Percentiles rank a stretch among this genome's conserved stretches.
Evolutionary conservation across 2,797 vertebrate species (phyloP).

Genomic region (Macropodus opercularis): DNA sequence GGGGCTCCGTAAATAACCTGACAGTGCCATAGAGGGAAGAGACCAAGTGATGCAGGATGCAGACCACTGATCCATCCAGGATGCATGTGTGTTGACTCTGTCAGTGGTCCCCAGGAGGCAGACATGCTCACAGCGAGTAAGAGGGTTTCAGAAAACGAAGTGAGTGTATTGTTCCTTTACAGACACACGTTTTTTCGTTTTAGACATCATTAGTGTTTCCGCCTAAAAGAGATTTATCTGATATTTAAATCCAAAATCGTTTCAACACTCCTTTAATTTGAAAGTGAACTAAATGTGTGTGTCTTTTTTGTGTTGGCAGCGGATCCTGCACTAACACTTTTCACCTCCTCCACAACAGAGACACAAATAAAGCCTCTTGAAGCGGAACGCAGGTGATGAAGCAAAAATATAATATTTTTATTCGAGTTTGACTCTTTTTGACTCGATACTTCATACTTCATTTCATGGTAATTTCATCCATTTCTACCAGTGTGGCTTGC

Average conservation of each 20-base stretch:
- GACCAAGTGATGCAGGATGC: constrained; percentile 11
- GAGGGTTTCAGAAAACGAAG: too few species aligned
- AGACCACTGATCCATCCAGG: constrained; percentile 16
- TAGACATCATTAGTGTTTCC: too few species aligned
- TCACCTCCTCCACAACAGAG: neutral
- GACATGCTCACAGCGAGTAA: constrained; percentile 18
- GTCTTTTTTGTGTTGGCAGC: neutral
- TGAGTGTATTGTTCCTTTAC: too few species aligned
- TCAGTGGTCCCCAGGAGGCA: constrained; percentile 17
- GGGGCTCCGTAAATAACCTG: constrained; percentile 6
- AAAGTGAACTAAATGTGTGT: neutral
- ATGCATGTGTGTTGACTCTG: constrained; percentile 11
- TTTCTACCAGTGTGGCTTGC: constrained; percentile 17
- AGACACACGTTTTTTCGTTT: too few species aligned
- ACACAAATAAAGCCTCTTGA: neutral
- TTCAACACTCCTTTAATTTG: too few species aligned
- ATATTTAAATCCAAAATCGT: too few species aligned
- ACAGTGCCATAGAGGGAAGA: constrained; percentile 11
- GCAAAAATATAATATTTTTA: neutral
- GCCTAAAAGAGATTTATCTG: too few species aligned
- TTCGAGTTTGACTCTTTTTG: neutral
- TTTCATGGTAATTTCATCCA: neutral
- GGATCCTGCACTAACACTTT: neutral
- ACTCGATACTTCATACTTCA: neutral
- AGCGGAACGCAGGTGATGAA: neutral